phyloP scores from a whole-genome alignment of 1,140 invertebrate species.

The Heliconius himera region DNA sequence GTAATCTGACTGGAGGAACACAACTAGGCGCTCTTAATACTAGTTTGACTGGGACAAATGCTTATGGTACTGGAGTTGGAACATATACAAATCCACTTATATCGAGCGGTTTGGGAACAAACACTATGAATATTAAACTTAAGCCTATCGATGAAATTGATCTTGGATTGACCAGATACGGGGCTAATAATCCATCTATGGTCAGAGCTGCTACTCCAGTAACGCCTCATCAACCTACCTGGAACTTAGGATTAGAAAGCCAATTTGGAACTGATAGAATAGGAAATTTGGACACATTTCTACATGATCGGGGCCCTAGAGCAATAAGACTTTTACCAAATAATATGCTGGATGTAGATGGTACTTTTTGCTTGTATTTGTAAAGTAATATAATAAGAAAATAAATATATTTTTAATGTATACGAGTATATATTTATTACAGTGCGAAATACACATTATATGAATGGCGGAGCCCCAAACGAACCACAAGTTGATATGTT shows the following conservation, averaged over 20 bases:
- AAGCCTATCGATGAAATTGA: constrained; percentile 87
- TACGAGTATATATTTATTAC: constrained; percentile 45
- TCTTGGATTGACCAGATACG: constrained; percentile 83
- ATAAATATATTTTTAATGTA: background rate
- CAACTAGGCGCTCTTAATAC: constrained; percentile 78
- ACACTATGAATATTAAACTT: constrained; percentile 84
- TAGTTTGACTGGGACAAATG: constrained; percentile 73
- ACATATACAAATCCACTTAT: constrained; percentile 84
- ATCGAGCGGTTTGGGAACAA: constrained; percentile 74
- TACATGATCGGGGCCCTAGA: constrained; percentile 81
- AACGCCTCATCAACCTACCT: constrained; percentile 82
- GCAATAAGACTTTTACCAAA: constrained; percentile 81
- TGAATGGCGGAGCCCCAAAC: constrained; percentile 77
- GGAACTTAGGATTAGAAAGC: constrained; percentile 84
- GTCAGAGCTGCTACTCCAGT: constrained; percentile 85
- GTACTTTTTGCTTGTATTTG: constrained; percentile 54
- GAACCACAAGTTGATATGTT: constrained; percentile 93
- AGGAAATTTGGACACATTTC: constrained; percentile 80
- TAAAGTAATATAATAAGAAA: background rate
- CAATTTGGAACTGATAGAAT: constrained; percentile 84
- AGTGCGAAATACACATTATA: constrained; percentile 79
- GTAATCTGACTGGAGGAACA: constrained; percentile 73
- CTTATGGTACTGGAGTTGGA: constrained; percentile 79
- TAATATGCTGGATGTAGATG: constrained; percentile 82
- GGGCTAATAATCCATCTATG: constrained; percentile 64